A percentile compares a stretch with the other conserved stretches of the same genome.
Conservation (phyloP, 2,113 vertebrate genomes). For the Tympanuchus pallidicinctus region DNA sequence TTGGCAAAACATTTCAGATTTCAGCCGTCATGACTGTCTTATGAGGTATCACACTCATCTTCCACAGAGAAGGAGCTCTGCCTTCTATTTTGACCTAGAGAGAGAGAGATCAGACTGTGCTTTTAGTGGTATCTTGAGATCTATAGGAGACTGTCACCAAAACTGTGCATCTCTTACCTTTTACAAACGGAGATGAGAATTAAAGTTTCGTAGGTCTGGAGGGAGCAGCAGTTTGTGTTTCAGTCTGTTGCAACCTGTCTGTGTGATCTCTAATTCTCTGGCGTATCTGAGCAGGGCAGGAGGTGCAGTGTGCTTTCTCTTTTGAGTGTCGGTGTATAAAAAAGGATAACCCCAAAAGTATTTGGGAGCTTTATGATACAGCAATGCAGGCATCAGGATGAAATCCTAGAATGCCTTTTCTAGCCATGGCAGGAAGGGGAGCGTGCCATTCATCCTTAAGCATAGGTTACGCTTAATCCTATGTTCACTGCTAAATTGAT, state of each 20-base stretch:
- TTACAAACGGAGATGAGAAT: slow-evolving; percentile 5
- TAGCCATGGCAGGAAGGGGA: background rate
- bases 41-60: background rate
- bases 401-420: background rate
- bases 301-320: background rate
- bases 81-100: background rate
- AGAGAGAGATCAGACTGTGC: background rate
- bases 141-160: background rate
- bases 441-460: background rate
- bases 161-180: background rate
- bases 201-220: slow-evolving; percentile 14
- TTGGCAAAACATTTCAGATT: background rate
- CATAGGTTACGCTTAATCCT: background rate
- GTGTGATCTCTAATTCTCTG: background rate
- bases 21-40: background rate
- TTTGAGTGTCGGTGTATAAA: background rate
- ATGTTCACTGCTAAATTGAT: background rate
- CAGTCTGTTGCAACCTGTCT: background rate
- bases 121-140: background rate
- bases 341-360: background rate
- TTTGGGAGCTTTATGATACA: background rate
- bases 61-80: background rate
- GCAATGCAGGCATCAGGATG: background rate
- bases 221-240: slow-evolving; percentile 7
- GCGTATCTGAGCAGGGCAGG: background rate